Evolutionary conservation across 23 tunicate genomes (phyloP).

Genomic region (Trididemnum clinides): DNA sequence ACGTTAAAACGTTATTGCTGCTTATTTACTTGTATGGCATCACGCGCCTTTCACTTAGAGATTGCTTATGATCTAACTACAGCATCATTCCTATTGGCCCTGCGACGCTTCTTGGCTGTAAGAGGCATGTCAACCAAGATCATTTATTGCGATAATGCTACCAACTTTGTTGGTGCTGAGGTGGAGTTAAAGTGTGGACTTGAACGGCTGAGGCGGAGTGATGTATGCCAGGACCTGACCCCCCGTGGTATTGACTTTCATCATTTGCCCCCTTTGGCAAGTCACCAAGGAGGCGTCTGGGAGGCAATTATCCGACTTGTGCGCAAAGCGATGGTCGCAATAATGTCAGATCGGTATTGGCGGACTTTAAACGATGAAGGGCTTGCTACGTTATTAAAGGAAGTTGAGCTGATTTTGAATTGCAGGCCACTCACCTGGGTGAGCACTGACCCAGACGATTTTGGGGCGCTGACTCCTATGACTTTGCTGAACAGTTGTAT

Average conservation of each 20-base stretch:
- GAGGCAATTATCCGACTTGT: conserved; percentile 13
- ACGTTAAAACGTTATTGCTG: conserved; percentile 18
- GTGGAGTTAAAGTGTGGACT: not conserved
- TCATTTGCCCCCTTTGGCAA: conserved; percentile 10
- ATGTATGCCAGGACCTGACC: not conserved
- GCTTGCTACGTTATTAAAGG: not conserved
- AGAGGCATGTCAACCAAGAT: conserved; percentile 3
- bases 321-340: not conserved
- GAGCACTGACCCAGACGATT: conserved; percentile 21
- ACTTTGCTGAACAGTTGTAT: conserved; percentile 8
- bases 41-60: conserved; percentile 43
- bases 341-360: not conserved
- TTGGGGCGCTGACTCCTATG: conserved; percentile 15
- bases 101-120: conserved; percentile 2
- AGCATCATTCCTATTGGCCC: conserved; percentile 21
- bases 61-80: conserved; percentile 32
- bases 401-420: conserved; percentile 25
- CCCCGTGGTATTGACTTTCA: not conserved
- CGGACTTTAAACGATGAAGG: conserved; percentile 10
- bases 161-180: conserved; percentile 26
- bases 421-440: conserved; percentile 25
- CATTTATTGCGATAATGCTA: conserved; percentile 9
- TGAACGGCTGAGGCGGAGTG: not conserved
- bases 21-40: conserved; percentile 35
- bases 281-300: conserved; percentile 28